Evolutionary conservation across 2,888 invertebrate genomes (phyloP).

Genomic region (Drosophila seclusa): DNA sequence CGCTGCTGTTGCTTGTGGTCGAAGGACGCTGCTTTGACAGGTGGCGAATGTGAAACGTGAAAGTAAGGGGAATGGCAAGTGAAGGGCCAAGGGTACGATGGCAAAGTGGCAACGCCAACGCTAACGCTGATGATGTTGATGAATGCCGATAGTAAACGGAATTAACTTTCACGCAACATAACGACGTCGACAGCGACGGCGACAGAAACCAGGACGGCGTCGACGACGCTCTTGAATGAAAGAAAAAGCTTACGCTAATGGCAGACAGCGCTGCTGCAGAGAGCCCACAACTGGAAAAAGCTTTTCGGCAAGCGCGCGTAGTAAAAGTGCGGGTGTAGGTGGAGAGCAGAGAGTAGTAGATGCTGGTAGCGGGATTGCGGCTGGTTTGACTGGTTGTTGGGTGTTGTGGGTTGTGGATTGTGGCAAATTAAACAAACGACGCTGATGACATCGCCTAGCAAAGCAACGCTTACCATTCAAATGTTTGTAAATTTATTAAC

Average conservation of each 20-base stretch:
- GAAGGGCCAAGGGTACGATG: constrained; percentile 20
- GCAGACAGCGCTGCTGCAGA: constrained; percentile 63
- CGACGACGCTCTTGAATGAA: constrained; percentile 68
- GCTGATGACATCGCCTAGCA: constrained; percentile 48
- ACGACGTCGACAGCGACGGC: constrained; percentile 42
- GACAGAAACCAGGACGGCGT: constrained; percentile 11
- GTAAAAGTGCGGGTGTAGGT: constrained; percentile 63
- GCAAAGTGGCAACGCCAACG: constrained; percentile 60
- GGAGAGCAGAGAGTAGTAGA: constrained; percentile 1
- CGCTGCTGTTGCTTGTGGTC: constrained; percentile 8
- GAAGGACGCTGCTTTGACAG: constrained; percentile 28
- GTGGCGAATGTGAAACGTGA: not conserved
- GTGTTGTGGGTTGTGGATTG: constrained; percentile 11
- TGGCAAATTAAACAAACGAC: constrained; percentile 47
- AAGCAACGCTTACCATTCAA: constrained; percentile 23
- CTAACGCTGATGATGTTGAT: constrained; percentile 73
- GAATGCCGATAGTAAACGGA: constrained; percentile 81
- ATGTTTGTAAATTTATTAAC: constrained; percentile 43
- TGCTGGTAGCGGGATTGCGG: constrained; percentile 35
- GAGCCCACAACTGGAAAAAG: constrained; percentile 64
- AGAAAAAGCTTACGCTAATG: constrained; percentile 77
- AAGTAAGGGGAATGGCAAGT: not conserved
- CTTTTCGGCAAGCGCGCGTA: constrained; percentile 78
- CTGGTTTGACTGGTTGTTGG: constrained; percentile 46
- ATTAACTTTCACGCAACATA: constrained; percentile 79